A percentile compares a stretch with the other conserved stretches of the same genome.
Evolutionary conservation across 2,113 vertebrate genomes (phyloP).

Genomic region (Speoplatyrhinus poulsoni): DNA sequence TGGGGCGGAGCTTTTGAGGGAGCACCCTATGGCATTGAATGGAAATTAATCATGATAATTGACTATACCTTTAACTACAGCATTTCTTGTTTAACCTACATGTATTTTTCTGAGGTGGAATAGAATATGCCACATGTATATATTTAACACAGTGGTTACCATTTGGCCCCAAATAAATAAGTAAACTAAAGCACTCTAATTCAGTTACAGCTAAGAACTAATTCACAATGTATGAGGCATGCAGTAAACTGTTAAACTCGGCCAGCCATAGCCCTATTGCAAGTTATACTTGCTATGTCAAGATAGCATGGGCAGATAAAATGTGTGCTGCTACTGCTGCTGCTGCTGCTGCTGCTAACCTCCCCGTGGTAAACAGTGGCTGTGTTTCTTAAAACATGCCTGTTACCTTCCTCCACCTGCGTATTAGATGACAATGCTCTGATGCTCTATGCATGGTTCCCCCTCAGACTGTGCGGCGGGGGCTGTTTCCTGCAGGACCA

Average conservation of each 20-base stretch:
- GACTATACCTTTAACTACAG: no score
- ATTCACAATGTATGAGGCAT: slow-evolving; percentile 40
- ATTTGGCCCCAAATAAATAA: slow-evolving; percentile 11
- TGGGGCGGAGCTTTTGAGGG: no score
- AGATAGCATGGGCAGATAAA: slow-evolving; percentile 41
- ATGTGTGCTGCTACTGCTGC: background rate
- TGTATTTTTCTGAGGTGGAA: no score
- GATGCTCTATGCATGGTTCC: slow-evolving; percentile 33
- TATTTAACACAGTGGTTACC: background rate
- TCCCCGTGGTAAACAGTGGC: slow-evolving; percentile 2
- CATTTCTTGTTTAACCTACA: no score
- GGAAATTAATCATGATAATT: no score
- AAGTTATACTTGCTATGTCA: slow-evolving; percentile 34
- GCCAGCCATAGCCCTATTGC: slow-evolving; percentile 45
- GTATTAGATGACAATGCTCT: slow-evolving; percentile 33
- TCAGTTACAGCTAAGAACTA: slow-evolving; percentile 1
- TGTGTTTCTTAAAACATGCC: slow-evolving; percentile 27
- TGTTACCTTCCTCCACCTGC: background rate
- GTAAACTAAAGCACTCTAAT: slow-evolving; percentile 16
- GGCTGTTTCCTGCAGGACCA: slow-evolving; percentile 69
- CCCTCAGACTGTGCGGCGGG: slow-evolving; percentile 20
- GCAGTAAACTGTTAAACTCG: slow-evolving; percentile 24
- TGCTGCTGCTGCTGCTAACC: slow-evolving; percentile 16
- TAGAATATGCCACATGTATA: background rate
- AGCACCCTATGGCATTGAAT: no score